phyloP scores from a whole-genome alignment of 2,113 vertebrate genomes.

The Nerophis lumbriciformis region DNA sequence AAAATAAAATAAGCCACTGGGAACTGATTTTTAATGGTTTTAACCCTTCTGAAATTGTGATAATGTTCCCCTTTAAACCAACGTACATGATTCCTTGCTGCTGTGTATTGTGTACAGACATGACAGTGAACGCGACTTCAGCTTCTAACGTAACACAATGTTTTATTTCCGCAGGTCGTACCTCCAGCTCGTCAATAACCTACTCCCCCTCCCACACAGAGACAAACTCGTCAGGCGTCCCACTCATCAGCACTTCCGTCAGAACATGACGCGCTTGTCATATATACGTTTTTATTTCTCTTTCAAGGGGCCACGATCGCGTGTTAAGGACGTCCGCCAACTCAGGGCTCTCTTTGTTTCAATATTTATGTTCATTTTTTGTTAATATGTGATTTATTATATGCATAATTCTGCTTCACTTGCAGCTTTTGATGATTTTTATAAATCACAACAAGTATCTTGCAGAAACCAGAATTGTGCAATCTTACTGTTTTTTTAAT shows the following conservation, averaged over 20 bases:
- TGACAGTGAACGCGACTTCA: neutral
- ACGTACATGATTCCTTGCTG: neutral
- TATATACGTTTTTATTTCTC: neutral
- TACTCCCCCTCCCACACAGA: constrained; percentile 64
- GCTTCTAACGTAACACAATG: neutral
- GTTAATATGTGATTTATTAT: constrained; percentile 36
- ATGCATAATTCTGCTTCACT: neutral
- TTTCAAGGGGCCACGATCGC: constrained; percentile 5
- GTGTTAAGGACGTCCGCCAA: constrained; percentile 45
- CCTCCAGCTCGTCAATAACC: constrained; percentile 69
- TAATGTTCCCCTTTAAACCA: too few relatives aligned
- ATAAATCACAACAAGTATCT: constrained; percentile 1
- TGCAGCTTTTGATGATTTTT: constrained; percentile 7
- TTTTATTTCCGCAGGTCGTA: constrained; percentile 34
- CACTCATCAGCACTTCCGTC: constrained; percentile 30
- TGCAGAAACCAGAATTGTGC: neutral
- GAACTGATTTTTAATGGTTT: too few relatives aligned
- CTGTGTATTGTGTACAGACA: neutral
- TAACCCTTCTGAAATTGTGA: too few relatives aligned
- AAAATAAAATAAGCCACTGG: too few relatives aligned
- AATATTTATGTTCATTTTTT: constrained; percentile 27
- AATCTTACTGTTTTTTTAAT: neutral
- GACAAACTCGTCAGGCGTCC: constrained; percentile 42
- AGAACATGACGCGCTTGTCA: constrained; percentile 41
- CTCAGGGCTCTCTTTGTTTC: constrained; percentile 46